Base-by-base conservation (phyloP, 2,888 invertebrate species). In the Clostera curtula region DNA sequence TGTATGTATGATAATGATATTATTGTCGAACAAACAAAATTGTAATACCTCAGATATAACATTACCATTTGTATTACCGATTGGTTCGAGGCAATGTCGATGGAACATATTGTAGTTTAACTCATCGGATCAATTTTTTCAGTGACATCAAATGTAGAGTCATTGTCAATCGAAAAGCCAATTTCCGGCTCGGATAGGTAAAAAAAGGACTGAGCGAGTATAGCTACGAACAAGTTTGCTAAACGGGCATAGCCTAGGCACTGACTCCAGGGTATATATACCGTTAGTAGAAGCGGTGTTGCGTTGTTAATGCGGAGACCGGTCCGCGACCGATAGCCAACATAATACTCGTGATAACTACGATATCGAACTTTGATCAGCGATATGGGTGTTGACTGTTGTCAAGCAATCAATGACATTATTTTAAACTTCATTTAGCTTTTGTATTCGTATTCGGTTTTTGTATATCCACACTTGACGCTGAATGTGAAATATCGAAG, bases 261-360 rank as follows among this genome's bases (percentile, higher is more conserved):
- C 45, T 51, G 48, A 60, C 55, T 67, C 51, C 56, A 50, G 56
- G 55, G 51, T 39, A 30, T 49, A 60, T n/a, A 52, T 73, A 76
- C 77, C 77, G 79, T 77, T 79, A 77, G 39, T 56, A 44, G 55
- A 55, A 60, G 63, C 63, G 56, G 54, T 55, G 63, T 59, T 60
- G 68, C 67, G 64, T 64, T 62, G 67, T 69, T 72, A 73, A 69
- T 67, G 52, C 56, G 56, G 49, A 40, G 56, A 73, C 76, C 70
- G 74, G 72, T 74, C 56, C 44, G 47, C 55, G 45, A 57, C 55
- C 52, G 57, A 67, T 61, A 63, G 47, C 47, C 48, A 48, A 56
- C 54, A 54, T 44, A 40, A 45, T 53, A n/a, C n/a, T 54, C 41
- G 45, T 49, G 58, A 63, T 63, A 63, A 50, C 56, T 48, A 50